Base-by-base conservation (phyloP, 2,113 vertebrate genomes). In the Archilochus colubris region DNA sequence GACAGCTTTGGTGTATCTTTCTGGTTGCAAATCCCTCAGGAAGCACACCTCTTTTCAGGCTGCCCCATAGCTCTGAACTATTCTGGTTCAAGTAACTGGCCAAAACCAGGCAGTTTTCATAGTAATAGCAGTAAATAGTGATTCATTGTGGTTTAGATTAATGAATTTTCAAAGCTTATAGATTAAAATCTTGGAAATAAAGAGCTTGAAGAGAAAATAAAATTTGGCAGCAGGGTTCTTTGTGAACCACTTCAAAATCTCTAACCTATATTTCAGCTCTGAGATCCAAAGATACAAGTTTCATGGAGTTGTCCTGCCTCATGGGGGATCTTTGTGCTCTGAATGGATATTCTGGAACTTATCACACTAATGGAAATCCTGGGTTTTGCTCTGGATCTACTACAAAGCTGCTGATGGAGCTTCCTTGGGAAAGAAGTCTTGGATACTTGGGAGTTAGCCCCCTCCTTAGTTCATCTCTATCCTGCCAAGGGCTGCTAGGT, bases 141-240 rank as follows among this genome's bases (percentile, higher is more conserved):
- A 89, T 68, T 94, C 69, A 88, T 14, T 86, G 88, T 61, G 76
- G 72, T 86, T 88, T 81, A 67, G 28, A 67, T 55, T 77, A 0
- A 78, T 70, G 55, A 67, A n/a, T 86, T 93, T 93, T 86, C 64
- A 75, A 28, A 59, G 25, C 1, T 23, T 27, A 51, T 10, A 78
- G 80, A 93, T 94, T 59, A 93, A 93, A 88, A 90, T 78, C 61
- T 59, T 83, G 25, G 51, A 88, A 93, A 78, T 33, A 83, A 91
- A 83, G 36, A 62, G 15, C 46, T 90, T 3, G 6, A 59, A 86
- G 18, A 64, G 53, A 66, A 83, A 87, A 73, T 4, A 73, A 67
- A 78, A 83, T 57, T 73, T 13, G 8, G 61, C 80, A 84, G 61
- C 38, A 78, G 31, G 14, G 64, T 76, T 76, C 54, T 30, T 62